Base-by-base conservation (phyloP, 1,140 invertebrate genomes). In the Andrena cerasifolii region DNA sequence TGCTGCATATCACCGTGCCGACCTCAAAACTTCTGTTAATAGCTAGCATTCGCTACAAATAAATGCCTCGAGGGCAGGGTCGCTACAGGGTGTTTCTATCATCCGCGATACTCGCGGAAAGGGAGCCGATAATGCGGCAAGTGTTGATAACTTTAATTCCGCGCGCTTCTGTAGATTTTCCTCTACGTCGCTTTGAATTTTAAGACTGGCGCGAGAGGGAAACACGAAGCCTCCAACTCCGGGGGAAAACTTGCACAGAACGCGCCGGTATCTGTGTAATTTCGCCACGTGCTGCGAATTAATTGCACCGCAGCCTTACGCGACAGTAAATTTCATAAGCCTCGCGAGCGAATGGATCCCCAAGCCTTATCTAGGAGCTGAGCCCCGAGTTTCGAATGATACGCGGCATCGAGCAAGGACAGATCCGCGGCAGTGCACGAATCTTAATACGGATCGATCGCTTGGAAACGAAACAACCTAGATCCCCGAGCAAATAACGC, bases 1-100 rank as follows among this genome's bases (percentile, higher is more conserved):
- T 58, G 18, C 65, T 36, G 8, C 43, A 16, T 65, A 79, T 73
- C 53, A 40, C 59, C n/a, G 14, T 6, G 1, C 0, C 33, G 36
- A 36, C 36, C 58, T 54, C 79, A 67, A 78, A 78, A 82, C 53
- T 72, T 49, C 40, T 28, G 24, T 36, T 80, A 45, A 51, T 61
- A 33, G 58, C 18, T 31, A 33, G 14, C n/a, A 10, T 56, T 40
- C 53, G 14, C 10, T 16, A 8, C 73, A 36, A 58, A 66, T 66
- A 49, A 67, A 76, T 21, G 31, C 24, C 70, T 31, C 16, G 16
- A 36, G 65, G 33, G n/a, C n/a, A 53, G 2, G 18, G 14, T 47
- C 21, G n/a, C 4, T 14, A 18, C n/a, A 24, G 10, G 18, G 18
- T 26, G 65, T 54, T 65, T 26, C 21, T 62, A n/a, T 36, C 31